Conservation (phyloP, 2,797 vertebrate species). For the Staurois parvus region DNA sequence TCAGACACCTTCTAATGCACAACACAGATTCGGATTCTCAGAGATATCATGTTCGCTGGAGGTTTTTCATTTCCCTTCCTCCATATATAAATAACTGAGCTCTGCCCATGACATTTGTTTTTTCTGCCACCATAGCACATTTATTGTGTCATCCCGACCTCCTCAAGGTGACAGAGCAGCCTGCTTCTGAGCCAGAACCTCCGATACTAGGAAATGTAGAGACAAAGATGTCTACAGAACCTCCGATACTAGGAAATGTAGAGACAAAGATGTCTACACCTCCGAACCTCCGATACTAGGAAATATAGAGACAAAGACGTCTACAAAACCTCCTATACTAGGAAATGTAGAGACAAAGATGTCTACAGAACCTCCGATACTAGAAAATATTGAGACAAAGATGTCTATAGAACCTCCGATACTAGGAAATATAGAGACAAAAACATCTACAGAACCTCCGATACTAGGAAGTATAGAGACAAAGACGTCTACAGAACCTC, state of each 20-base stretch:
- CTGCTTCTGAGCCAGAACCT: background rate
- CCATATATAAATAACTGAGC: conserved; percentile 10
- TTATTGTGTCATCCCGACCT: conserved; percentile 49
- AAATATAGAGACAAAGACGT: background rate
- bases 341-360: background rate
- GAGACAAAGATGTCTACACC: background rate
- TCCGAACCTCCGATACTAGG: too few relatives aligned
- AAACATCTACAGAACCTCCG: too few relatives aligned
- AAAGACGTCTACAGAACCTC: too few relatives aligned
- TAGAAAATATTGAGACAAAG: background rate
- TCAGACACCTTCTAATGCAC: background rate
- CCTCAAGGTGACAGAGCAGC: background rate
- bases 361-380: too few relatives aligned
- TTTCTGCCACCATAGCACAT: conserved; percentile 16
- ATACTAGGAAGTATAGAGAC: background rate
- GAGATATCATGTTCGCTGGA: background rate
- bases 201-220: background rate
- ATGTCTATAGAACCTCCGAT: too few relatives aligned
- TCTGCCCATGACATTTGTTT: conserved; percentile 2
- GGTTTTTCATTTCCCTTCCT: background rate
- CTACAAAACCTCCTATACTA: too few relatives aligned
- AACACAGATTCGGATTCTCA: background rate
- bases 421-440: background rate
- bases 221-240: too few relatives aligned
- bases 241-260: background rate